Base-by-base conservation (phyloP, 1,140 invertebrate genomes). In the Penaeus japonicus region DNA sequence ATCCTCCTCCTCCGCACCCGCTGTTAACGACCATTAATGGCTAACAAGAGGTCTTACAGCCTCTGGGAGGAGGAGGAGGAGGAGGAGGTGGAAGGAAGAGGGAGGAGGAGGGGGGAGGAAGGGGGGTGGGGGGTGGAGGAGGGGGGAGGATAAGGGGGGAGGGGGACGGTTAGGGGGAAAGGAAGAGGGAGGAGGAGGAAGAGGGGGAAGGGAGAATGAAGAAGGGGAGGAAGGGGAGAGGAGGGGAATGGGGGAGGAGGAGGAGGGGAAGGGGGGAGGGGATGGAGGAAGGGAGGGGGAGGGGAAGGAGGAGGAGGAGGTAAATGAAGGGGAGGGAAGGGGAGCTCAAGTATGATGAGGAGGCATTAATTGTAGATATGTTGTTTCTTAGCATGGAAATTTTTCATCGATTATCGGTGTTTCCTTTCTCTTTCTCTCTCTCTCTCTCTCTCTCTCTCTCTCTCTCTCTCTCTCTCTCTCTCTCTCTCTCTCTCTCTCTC, bases 201-300 rank as follows among this genome's bases (percentile, higher is more conserved):
- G 73, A 30, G 15, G 17, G 15, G 27, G 15, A 15, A 27, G 17
- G 73, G 27, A 75, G 17, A 15, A 27, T 27, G 15, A 75, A 30
- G 17, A 30, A 27, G 27, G 73, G 17, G 15, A 81, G 20, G 79
- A 81, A 30, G 79, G 53, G 79, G 79, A 55, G 47, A 24, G 35
- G 77, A n/a, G 27, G 77, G 32, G 27, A 53, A 24, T 18, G 79
- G 47, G 78, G 47, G n/a, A 53, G n/a, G 77, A 35, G 53, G 39
- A 30, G 53, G 39, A 27, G 77, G 32, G 32, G 24, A 55, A 24
- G 47, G 59, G 47, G 32, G n/a, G 27, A 55, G 2, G 47, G 65
- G 81, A 83, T 27, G 35, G 81, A 62, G 24, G 35, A 32, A 57
- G 81, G 65, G 55, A 83, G 81, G 65, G 81, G 65, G 81, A 83